Evolutionary conservation across 2,888 invertebrate genomes (phyloP), one percentile per base, ranked within the genome.

Genomic region (Gonocerus acuteangulatus): DNA sequence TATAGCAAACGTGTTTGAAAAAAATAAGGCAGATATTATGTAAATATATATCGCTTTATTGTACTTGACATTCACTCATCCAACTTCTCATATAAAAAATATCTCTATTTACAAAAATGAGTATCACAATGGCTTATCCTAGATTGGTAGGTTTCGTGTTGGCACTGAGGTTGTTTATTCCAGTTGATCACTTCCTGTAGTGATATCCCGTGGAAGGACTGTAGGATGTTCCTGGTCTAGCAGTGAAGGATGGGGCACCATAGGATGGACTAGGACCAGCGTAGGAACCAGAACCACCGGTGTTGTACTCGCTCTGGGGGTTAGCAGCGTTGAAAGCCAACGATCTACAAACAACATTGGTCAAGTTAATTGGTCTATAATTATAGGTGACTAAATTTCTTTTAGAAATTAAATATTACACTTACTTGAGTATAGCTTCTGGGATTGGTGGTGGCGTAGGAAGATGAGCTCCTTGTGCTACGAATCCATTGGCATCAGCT

Each of bases 371-470:
- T 27, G 4, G 9, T 27, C 9, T 6, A 6, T 27, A 4, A 27
- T 27, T 27, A 9, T 9, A 6, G 27, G 9, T 6, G 27, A 6
- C 9, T 6, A 27, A 27, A 6, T 4, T 27, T n/a, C n/a, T n/a
- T n/a, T n/a, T n/a, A n/a, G 9, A 27, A 27, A 6, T 27, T 4
- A 27, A 27, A 27, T 27, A 27, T 22, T 66, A 63, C 19, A 69
- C 65, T 22, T 68, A 67, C 61, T 67, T 67, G 61, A 68, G 68
- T 67, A 76, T 88, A 67, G 83, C 87, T 57, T 81, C 77, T 11
- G 88, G 88, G 68, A 88, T 85, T 22, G 89, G 87, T 18, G 88
- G 89, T 2, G 89, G 86, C 11, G 88, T 89, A n/a, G 89, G 89
- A 48, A 89, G 76, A 73, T 89, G 88, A 48, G 82, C 85, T 36